Evolutionary conservation across 2,797 vertebrate species (phyloP).

Genomic region (Amniataba percoides): DNA sequence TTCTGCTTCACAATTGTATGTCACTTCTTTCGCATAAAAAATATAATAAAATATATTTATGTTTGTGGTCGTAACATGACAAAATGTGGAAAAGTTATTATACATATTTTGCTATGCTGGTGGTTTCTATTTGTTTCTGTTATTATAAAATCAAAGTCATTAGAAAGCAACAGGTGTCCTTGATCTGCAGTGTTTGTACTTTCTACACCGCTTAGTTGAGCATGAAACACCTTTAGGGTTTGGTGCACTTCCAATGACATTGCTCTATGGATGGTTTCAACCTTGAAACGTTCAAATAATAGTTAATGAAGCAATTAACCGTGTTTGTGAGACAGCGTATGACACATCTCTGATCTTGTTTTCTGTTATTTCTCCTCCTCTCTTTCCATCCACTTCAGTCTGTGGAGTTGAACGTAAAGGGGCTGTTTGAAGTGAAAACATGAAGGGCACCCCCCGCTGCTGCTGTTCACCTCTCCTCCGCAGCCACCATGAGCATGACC

Average conservation of each 20-base stretch:
- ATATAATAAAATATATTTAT: too few species aligned
- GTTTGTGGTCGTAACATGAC: too few species aligned
- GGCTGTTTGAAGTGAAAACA: constrained; percentile 80
- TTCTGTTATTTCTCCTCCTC: constrained; percentile 46
- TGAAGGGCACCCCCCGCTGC: constrained; percentile 74
- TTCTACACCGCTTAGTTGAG: constrained; percentile 38
- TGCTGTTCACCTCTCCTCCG: constrained; percentile 45
- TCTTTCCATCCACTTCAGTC: constrained; percentile 50
- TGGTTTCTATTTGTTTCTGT: not conserved
- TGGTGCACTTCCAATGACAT: constrained; percentile 30
- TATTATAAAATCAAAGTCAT: not conserved
- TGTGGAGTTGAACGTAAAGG: constrained; percentile 56
- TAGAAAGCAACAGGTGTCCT: constrained; percentile 5
- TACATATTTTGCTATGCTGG: not conserved
- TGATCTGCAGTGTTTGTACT: constrained; percentile 44
- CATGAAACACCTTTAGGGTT: constrained; percentile 44
- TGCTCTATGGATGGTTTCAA: constrained; percentile 23
- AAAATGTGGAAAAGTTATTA: too few species aligned
- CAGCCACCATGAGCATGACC: constrained; percentile 74
- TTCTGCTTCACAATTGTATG: too few species aligned
- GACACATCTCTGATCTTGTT: constrained; percentile 26
- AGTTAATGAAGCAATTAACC: constrained; percentile 10
- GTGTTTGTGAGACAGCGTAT: not conserved
- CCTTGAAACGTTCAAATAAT: constrained; percentile 12
- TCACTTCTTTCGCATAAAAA: too few species aligned